Evolutionary conservation across 2,797 vertebrate species (phyloP), one percentile per base, ranked within the genome.

Genomic region (Betta splendens): DNA sequence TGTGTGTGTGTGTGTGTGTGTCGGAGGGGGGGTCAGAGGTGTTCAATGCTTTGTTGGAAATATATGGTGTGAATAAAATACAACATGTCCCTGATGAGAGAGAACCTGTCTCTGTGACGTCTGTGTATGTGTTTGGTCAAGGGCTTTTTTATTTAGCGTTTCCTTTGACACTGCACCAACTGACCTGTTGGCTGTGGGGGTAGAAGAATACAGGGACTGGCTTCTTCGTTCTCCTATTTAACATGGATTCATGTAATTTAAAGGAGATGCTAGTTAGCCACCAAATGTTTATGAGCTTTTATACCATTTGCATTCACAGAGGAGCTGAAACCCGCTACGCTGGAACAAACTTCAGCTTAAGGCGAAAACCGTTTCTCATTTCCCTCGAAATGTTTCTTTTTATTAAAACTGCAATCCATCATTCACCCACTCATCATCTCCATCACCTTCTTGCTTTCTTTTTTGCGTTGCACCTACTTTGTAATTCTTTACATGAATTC

Each of bases 1-100:
- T n/a, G n/a, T n/a, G n/a, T n/a, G n/a, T n/a, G n/a, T n/a, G n/a
- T n/a, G n/a, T 29, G 28, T 21, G 22, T 50, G 43, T 50, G 33
- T 68, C 48, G 50, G 55, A 36, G 7, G 39, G n/a, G 32, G 50
- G 38, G 78, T 47, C 51, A 73, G 60, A 1, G 1, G 45, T 60
- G 57, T 72, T 75, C 62, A 66, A 64, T 7, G 15, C 69, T 77
- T 74, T 69, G 59, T 69, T 64, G 57, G 69, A 71, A 78, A 60
- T 38, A 20, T 72, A 63, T 44, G 64, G 57, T 73, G 44, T 69
- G 53, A 78, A 79, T 56, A 47, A 53, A 78, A 79, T 56, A 47
- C 59, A 62, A 26, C 28, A 28, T 51, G 59, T 60, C 51, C 48
- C 54, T 48, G 47, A 53, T 77, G 81, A 25, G 64, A 69, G 56